Evolutionary conservation across 2,888 invertebrate species (phyloP).

Genomic region (Argyresthia goedartella): DNA sequence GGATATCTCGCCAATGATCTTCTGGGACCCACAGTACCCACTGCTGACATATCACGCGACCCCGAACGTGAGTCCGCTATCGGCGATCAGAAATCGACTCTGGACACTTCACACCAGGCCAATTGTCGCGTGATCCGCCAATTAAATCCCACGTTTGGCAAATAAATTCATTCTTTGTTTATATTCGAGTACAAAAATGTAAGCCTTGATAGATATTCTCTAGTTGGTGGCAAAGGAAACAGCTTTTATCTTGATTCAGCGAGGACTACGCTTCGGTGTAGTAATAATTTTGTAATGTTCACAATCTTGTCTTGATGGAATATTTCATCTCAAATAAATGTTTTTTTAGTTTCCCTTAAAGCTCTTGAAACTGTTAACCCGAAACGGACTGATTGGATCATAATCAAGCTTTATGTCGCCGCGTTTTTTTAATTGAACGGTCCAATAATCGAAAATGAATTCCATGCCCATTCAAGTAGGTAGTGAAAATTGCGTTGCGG

Average conservation of each 20-base stretch:
- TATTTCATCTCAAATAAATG: too few species aligned
- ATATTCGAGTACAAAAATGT: not conserved
- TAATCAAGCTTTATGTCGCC: not conserved
- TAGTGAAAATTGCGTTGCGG: constrained; percentile 25
- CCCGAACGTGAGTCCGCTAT: constrained; percentile 24
- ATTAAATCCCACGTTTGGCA: constrained; percentile 14
- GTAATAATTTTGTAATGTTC: too few species aligned
- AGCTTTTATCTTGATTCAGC: too few species aligned
- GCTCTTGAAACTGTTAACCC: too few species aligned
- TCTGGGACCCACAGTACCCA: not conserved
- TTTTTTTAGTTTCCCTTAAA: too few species aligned
- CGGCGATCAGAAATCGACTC: constrained; percentile 22
- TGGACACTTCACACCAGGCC: constrained; percentile 13
- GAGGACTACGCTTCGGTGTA: too few species aligned
- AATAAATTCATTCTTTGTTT: not conserved
- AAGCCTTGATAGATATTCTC: too few species aligned
- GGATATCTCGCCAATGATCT: constrained; percentile 30
- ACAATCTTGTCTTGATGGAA: too few species aligned
- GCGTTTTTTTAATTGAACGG: constrained; percentile 15
- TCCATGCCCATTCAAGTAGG: constrained; percentile 37
- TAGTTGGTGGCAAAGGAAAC: too few species aligned
- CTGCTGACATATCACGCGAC: constrained; percentile 53
- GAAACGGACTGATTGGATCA: too few species aligned
- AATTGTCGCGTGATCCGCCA: constrained; percentile 14
- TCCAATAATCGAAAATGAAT: constrained; percentile 37